Conservation (phyloP, 2,797 vertebrate genomes). For the Phrynocephalus guinanensis region DNA sequence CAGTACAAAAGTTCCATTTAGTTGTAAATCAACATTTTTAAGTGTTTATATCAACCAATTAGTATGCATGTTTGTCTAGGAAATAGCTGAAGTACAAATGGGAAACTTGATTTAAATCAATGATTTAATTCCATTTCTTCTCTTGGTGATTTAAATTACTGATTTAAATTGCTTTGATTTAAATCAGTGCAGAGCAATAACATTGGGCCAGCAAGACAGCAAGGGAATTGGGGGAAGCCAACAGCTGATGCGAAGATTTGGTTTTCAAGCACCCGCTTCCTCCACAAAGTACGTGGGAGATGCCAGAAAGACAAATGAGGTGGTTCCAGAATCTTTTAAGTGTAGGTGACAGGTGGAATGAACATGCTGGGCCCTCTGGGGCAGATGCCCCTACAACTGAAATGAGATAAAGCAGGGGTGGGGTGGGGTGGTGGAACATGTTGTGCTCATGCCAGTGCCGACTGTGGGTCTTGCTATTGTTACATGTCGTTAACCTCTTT, state of each 20-base stretch:
- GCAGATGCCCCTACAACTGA: background rate
- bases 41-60: constrained; percentile 44
- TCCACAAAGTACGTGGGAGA: background rate
- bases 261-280: background rate
- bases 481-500: too few relatives aligned
- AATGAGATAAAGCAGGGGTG: constrained; percentile 4
- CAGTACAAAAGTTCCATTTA: constrained; percentile 21
- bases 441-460: too few relatives aligned
- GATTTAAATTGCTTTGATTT: constrained; percentile 39
- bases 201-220: background rate
- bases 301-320: background rate
- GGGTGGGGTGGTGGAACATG: too few relatives aligned
- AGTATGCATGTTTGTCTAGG: constrained; percentile 46
- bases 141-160: constrained; percentile 40
- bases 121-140: constrained; percentile 41
- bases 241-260: too few relatives aligned
- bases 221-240: background rate
- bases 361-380: background rate
- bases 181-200: constrained; percentile 22
- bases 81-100: constrained; percentile 33
- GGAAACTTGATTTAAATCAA: constrained; percentile 44
- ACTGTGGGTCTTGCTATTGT: too few relatives aligned
- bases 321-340: background rate
- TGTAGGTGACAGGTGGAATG: constrained; percentile 2
- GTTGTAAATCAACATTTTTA: constrained; percentile 43